These are phyloP conservation scores for Benitochromis conjunctus DNA, from an alignment of 2,113 vertebrate species.

Conservation along the genomic window DNA sequence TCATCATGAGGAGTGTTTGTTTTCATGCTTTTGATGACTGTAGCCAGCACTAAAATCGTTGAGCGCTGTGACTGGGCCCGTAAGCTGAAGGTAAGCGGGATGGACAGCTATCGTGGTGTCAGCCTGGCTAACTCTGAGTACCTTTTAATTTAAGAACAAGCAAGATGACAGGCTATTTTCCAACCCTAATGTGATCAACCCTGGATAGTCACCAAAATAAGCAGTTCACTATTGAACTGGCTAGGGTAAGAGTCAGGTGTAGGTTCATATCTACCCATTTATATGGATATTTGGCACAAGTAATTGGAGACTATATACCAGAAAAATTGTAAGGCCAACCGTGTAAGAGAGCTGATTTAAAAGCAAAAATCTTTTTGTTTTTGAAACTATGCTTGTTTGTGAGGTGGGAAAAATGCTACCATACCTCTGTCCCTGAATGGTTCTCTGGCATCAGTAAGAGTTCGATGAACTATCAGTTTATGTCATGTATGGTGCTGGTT, in stretches of 20 bases:
- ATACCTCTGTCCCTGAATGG: no score
- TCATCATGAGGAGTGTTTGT: slow-evolving; percentile 7
- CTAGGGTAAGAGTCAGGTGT: no score
- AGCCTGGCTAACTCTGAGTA: slow-evolving; percentile 56
- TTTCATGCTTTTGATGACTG: slow-evolving; percentile 13
- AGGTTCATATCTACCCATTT: background rate
- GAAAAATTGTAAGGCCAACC: background rate
- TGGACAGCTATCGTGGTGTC: background rate
- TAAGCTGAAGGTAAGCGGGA: background rate
- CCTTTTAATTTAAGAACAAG: background rate
- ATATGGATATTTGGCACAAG: background rate
- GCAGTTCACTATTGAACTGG: no score
- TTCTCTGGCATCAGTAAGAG: background rate
- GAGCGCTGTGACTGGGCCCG: slow-evolving; percentile 29
- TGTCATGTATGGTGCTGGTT: background rate
- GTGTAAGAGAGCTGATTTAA: background rate
- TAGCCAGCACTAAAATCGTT: background rate
- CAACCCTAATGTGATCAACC: no score
- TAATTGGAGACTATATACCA: background rate
- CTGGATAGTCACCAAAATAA: no score
- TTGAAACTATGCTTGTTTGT: background rate
- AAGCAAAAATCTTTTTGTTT: background rate
- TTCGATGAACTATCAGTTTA: background rate
- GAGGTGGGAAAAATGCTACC: background rate
- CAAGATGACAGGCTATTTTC: background rate